A percentile compares a stretch with the other conserved stretches of the same genome.
Conservation (phyloP, 2,888 invertebrate genomes). For the Tipula unca region DNA sequence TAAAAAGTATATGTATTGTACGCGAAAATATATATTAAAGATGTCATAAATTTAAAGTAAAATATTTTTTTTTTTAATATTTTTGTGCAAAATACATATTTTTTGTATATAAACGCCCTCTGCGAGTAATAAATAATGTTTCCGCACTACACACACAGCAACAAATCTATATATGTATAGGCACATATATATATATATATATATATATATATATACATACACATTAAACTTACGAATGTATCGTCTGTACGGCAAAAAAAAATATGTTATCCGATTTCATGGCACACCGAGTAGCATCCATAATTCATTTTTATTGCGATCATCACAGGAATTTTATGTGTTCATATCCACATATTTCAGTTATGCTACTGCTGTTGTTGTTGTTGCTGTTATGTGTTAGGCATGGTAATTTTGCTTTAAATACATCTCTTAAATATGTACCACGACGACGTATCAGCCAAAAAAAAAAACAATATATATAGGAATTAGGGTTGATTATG, state of each 20-base stretch:
- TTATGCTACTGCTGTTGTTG: neutral
- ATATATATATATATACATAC: neutral
- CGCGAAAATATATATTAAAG: constrained; percentile 22
- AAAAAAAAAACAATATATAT: neutral
- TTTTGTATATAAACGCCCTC: constrained; percentile 31
- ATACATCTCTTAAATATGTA: neutral
- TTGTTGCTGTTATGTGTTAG: neutral
- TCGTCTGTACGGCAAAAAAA: constrained; percentile 26
- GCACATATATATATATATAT: neutral
- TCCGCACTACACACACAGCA: constrained; percentile 29
- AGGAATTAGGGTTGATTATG: neutral
- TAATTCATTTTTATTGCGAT: constrained; percentile 36
- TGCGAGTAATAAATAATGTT: constrained; percentile 39
- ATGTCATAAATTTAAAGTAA: constrained; percentile 27
- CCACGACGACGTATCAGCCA: neutral
- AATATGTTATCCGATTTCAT: constrained; percentile 42
- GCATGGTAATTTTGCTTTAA: neutral
- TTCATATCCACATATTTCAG: constrained; percentile 8
- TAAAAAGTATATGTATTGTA: neutral
- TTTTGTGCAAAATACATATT: constrained; percentile 10
- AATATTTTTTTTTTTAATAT: neutral
- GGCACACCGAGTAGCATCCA: constrained; percentile 37
- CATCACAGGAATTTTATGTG: constrained; percentile 19
- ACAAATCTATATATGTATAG: neutral
- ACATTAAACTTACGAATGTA: neutral